Base-by-base conservation (phyloP, 1,140 invertebrate species). In the Dreissena rostriformis region DNA sequence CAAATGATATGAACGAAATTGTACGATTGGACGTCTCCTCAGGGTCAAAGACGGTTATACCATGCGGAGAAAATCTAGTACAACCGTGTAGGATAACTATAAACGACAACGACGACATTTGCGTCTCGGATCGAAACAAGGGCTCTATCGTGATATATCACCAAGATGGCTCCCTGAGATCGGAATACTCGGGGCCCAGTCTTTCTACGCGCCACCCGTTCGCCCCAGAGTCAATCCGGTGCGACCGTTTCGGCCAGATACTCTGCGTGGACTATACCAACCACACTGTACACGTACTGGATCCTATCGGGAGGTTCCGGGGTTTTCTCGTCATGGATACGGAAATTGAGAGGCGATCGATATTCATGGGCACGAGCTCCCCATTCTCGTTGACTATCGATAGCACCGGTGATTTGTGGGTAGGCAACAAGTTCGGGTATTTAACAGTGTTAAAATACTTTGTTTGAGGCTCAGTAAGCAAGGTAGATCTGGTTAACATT, bases 111-210 rank as follows among this genome's bases (percentile, higher is more conserved):
- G 82, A 74, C 19, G 82, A 84, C n/a, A 84, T 84, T 2, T 84
- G 82, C 72, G 82, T 84, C 15, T 84, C 82, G 19, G 82, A 84
- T 49, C 75, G 82, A 78, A 84, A 84, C 65, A 84, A 84, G 24
- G 82, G 82, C 49, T 10, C 24, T 51, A 74, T 84, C 22, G 11
- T 70, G 49, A 77, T 84, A 52, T 84, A 71, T 57, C 67, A 84
- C 66, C 52, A 55, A 24, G 75, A 78, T 12, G 82, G 82, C 12
- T 70, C 61, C 7, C 29, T 84, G 10, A 84, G 77, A 77, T 24
- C 74, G 14, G 68, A 73, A 6, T 84, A 84, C 52, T 61, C 52
- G 53, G 74, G 82, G 0, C 74, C 82, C 0, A 74, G 68, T 19
- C 17, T 14, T 12, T 28, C 73, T 22, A 84, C 82, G 0, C 29